These are phyloP conservation scores for Conus canariensis DNA, from an alignment of 2,888 invertebrate genomes.

Conservation along the genomic window DNA sequence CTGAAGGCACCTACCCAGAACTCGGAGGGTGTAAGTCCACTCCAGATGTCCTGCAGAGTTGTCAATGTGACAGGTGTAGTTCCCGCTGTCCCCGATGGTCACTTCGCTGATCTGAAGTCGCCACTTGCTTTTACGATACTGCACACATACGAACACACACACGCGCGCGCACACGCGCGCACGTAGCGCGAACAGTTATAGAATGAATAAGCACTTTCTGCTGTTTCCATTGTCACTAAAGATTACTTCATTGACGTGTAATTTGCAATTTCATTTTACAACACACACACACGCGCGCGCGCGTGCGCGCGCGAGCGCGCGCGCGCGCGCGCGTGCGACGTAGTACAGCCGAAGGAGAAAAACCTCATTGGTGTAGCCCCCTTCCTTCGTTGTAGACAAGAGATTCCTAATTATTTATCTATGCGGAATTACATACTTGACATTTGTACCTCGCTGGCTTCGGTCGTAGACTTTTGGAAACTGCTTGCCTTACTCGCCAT, in stretches of 20 bases:
- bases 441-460: too few species aligned
- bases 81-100: constrained; percentile 45
- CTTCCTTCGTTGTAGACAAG: too few species aligned
- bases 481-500: too few species aligned
- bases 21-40: constrained; percentile 48
- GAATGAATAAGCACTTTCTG: background rate
- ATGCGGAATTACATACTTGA: too few species aligned
- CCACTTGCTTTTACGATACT: constrained; percentile 47
- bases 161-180: background rate
- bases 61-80: constrained; percentile 51
- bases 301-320: background rate
- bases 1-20: constrained; percentile 36
- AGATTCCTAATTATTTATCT: too few species aligned
- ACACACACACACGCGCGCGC: background rate
- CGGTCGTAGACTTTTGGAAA: too few species aligned
- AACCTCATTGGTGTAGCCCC: too few species aligned
- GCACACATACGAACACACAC: background rate
- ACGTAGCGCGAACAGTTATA: background rate
- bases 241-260: background rate
- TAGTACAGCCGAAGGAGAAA: background rate
- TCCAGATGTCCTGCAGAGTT: constrained; percentile 50
- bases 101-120: constrained; percentile 47
- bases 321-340: background rate
- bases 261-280: background rate
- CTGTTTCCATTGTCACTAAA: too few species aligned